Conservation (phyloP, 2,113 vertebrate genomes). For the Todiramphus chloris region DNA sequence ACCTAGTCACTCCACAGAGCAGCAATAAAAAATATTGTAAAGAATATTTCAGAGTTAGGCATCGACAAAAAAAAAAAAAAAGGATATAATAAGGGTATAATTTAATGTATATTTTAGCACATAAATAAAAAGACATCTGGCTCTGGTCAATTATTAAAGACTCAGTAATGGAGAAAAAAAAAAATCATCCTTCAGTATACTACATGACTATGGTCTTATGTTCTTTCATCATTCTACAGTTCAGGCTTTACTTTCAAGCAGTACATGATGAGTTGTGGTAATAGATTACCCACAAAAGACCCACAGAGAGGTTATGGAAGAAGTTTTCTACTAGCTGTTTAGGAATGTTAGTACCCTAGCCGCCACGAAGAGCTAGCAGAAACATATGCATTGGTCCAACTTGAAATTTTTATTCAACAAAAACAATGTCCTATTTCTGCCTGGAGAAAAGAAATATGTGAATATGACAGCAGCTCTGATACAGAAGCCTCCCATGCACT, state of each 20-base stretch:
- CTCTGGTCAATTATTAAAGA: not conserved
- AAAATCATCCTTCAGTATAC: not conserved
- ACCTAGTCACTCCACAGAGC: not conserved
- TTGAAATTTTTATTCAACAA: not conserved
- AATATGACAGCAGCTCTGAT: not conserved
- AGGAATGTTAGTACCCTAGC: not conserved
- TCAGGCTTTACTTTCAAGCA: not conserved
- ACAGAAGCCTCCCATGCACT: not conserved
- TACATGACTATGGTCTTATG: accelerated
- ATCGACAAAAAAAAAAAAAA: not conserved
- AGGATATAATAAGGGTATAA: not conserved
- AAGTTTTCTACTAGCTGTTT: not conserved
- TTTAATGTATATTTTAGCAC: not conserved
- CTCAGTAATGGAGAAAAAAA: not conserved
- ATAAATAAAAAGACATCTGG: not conserved
- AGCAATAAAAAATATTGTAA: not conserved
- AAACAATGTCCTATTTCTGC: not conserved
- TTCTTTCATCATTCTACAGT: not conserved
- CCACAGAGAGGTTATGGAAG: not conserved
- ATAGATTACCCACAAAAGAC: not conserved
- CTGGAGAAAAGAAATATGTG: not conserved
- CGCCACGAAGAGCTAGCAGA: not conserved
- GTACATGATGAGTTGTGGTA: not conserved
- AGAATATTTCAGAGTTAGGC: not conserved
- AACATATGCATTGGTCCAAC: not conserved